Base-by-base conservation (phyloP, 1,140 invertebrate genomes). In the Bombus picipes region DNA sequence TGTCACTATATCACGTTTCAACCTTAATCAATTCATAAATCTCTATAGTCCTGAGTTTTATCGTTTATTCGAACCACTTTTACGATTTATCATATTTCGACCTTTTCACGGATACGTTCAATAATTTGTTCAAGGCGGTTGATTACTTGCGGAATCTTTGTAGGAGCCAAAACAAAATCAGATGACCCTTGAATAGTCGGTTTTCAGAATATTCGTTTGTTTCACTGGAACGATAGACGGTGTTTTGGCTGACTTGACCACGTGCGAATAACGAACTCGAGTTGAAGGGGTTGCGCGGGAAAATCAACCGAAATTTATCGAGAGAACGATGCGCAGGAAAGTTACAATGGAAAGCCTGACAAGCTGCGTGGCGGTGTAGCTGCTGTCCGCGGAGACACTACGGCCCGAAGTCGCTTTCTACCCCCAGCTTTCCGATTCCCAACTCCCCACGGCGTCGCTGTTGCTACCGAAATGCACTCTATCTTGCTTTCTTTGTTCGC, bases 381-480 rank as follows among this genome's bases (percentile, higher is more conserved):
- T 87, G 87, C 78, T 85, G 90, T 88, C 90, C 82, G 85, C 88
- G 85, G 88, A 87, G 85, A 82, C 85, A 91, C 90, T 91, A 88
- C 90, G 85, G 88, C 32, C 81, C 84, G 76, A 57, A 59, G 81
- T 77, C 73, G 79, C 74, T 86, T 66, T 75, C 79, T 88, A 87
- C 90, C 90, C 90, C 87, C 65, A 71, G 76, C 65, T 84, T 79
- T 71, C 86, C 83, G 39, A 76, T 81, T 76, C 75, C 71, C 83
- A 74, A 85, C 62, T 83, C 77, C 80, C 80, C 57, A 39, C 79
- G 10, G 32, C 47, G 71, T 68, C 59, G 47, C 59, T 15, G n/a
- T 28, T 71, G 32, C n/a, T 47, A 68, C 32, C 72, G 65, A 76
- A 86, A 86, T 82, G 1, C 80, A 57, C 37, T 73, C 71, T 41